A percentile compares a stretch with the other conserved stretches of the same genome.
phyloP scores from a whole-genome alignment of 2,797 vertebrate species.

The Bovichtus diacanthus region DNA sequence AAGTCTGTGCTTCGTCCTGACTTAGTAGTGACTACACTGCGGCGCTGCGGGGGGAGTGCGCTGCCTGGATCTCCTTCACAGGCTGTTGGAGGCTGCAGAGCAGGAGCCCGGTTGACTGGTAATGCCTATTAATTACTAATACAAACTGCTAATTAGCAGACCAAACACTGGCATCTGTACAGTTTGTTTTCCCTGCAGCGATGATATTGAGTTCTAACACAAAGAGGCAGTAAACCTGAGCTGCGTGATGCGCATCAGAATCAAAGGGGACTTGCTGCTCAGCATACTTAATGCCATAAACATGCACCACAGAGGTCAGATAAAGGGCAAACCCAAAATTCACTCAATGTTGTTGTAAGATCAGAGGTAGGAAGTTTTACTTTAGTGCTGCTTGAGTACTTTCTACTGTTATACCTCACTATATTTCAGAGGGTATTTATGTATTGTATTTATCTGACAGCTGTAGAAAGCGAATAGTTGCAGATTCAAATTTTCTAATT shows the following conservation, averaged over 20 bases:
- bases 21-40: constrained; percentile 33
- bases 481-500: background rate
- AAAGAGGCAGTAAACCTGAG: constrained; percentile 77
- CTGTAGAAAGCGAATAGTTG: background rate
- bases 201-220: constrained; percentile 75
- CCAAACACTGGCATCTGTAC: constrained; percentile 84
- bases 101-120: constrained; percentile 79
- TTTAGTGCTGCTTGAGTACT: background rate
- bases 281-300: constrained; percentile 54
- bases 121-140: constrained; percentile 86
- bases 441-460: background rate
- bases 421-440: background rate
- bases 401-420: background rate
- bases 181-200: constrained; percentile 80
- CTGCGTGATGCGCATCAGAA: constrained; percentile 63
- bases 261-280: constrained; percentile 57
- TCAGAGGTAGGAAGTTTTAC: constrained; percentile 3
- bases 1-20: constrained; percentile 27
- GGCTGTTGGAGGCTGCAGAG: constrained; percentile 70
- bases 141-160: constrained; percentile 85
- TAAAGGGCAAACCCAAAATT: constrained; percentile 42
- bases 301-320: constrained; percentile 42
- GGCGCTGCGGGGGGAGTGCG: constrained; percentile 50
- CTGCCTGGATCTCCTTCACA: constrained; percentile 79
- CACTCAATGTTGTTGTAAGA: constrained; percentile 14